A percentile compares a stretch with the other conserved stretches of the same genome.
Evolutionary conservation across 2,113 vertebrate species (phyloP).

Genomic region (Copsychus sechellarum): DNA sequence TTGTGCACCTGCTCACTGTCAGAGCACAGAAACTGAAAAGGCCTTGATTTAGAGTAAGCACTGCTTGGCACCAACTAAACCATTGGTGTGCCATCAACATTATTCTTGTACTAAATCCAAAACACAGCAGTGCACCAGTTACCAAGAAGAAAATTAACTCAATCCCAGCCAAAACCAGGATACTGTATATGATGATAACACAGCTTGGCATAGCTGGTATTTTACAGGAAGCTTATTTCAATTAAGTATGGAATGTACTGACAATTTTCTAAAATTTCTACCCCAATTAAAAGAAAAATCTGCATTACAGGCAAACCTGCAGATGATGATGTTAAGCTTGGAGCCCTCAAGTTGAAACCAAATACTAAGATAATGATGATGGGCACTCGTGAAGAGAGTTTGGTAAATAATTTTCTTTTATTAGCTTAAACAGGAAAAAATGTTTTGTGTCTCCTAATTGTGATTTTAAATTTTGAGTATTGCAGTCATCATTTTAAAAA

Average conservation of each 20-base stretch:
- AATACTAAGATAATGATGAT: conserved; percentile 99
- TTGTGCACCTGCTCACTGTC: not conserved
- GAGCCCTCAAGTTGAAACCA: conserved; percentile 94
- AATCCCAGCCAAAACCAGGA: not conserved
- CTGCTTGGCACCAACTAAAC: not conserved
- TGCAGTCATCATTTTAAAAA: not conserved
- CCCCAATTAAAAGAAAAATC: conserved; percentile 48
- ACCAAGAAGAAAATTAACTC: not conserved
- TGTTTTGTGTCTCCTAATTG: not conserved
- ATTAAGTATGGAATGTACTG: not conserved
- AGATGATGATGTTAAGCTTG: conserved; percentile 94
- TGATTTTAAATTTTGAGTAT: not conserved
- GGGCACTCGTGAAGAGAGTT: conserved; percentile 97
- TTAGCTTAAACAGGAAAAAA: not conserved
- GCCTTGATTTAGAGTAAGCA: not conserved
- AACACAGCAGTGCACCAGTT: not conserved
- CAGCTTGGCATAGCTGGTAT: not conserved
- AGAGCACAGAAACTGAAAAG: not conserved
- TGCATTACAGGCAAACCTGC: conserved; percentile 90
- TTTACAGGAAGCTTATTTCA: not conserved
- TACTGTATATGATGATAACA: not conserved
- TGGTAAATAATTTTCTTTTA: conserved; percentile 82
- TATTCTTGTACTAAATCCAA: not conserved
- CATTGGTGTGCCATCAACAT: not conserved
- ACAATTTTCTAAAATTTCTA: not conserved